Evolutionary conservation across 2,113 vertebrate species (phyloP).

Genomic region (Chamaetylas fuelleborni): DNA sequence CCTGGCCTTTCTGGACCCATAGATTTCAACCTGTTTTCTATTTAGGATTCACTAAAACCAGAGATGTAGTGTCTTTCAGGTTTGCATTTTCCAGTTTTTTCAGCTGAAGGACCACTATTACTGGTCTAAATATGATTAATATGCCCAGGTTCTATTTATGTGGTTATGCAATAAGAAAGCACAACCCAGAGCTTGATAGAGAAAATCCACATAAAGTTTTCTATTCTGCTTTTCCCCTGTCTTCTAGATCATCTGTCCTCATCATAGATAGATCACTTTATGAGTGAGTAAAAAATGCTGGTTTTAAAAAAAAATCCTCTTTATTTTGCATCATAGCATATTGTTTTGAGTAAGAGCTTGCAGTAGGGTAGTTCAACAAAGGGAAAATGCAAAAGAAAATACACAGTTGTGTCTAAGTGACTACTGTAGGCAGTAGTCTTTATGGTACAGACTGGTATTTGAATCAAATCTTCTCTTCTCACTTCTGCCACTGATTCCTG

Average conservation of each 20-base stretch:
- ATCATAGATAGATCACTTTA: background rate
- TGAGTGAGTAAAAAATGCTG: background rate
- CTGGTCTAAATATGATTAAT: background rate
- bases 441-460: background rate
- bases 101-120: background rate
- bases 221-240: background rate
- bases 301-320: background rate
- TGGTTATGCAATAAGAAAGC: background rate
- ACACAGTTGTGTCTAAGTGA: rapidly evolving
- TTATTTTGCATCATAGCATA: background rate
- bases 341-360: background rate
- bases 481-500: background rate
- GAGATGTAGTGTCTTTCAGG: background rate
- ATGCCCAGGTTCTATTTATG: background rate
- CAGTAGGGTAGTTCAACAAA: background rate
- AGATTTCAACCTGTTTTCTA: background rate
- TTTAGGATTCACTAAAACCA: background rate
- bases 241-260: background rate
- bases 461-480: background rate
- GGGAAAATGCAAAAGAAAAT: background rate
- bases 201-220: background rate
- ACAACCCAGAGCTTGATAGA: background rate
- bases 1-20: background rate
- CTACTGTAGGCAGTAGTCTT: background rate
- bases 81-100: background rate